phyloP scores from a whole-genome alignment of 2,888 invertebrate species.

The Phaedon cochleariae region DNA sequence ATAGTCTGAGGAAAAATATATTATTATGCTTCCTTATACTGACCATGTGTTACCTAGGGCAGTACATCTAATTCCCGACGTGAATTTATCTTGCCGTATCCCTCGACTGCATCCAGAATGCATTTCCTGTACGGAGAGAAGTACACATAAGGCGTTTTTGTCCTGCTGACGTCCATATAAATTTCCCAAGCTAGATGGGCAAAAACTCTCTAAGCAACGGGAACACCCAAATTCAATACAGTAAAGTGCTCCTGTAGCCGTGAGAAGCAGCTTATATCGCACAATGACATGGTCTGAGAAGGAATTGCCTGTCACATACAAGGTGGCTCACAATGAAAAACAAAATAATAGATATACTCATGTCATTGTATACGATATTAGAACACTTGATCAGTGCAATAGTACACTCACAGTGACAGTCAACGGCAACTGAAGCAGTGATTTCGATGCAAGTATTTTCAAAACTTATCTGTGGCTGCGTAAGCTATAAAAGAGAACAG shows the following conservation, averaged over 20 bases:
- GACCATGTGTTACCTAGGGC: background rate
- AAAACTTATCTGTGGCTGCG: no score
- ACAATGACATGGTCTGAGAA: slow-evolving; percentile 42
- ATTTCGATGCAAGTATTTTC: no score
- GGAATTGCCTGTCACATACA: slow-evolving; percentile 27
- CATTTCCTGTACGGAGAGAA: slow-evolving; percentile 11
- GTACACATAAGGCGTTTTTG: slow-evolving; percentile 38
- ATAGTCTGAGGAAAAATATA: no score
- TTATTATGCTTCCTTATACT: background rate
- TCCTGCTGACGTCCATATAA: slow-evolving; percentile 47
- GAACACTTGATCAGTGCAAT: no score
- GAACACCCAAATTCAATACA: slow-evolving; percentile 61
- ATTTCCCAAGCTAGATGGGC: slow-evolving; percentile 49
- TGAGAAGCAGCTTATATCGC: slow-evolving; percentile 44
- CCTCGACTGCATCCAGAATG: background rate
- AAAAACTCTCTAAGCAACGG: slow-evolving; percentile 56
- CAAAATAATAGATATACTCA: slow-evolving; percentile 1
- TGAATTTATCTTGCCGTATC: background rate
- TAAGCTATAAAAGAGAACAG: no score
- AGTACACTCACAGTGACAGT: no score
- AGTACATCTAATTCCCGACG: background rate
- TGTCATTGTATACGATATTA: no score
- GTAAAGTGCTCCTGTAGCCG: slow-evolving; percentile 59
- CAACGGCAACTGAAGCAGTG: no score
- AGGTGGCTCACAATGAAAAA: background rate